Percentiles rank a stretch among this genome's conserved stretches.
Conservation (phyloP, 2,797 vertebrate species). For the Pseudochaenichthys georgianus region DNA sequence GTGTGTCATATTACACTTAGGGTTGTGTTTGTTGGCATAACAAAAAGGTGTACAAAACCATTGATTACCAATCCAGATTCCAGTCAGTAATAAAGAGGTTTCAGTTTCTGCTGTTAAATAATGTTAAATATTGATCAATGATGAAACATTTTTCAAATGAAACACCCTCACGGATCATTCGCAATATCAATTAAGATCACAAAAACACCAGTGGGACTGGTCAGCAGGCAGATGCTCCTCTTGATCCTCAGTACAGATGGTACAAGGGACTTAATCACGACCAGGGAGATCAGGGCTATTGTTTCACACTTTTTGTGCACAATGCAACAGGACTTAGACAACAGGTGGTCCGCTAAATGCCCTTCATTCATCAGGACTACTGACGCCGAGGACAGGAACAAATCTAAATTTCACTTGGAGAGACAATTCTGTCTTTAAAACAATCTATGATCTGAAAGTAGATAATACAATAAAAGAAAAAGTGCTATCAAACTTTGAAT, state of each 20-base stretch:
- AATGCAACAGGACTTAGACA: constrained; percentile 40
- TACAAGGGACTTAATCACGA: constrained; percentile 51
- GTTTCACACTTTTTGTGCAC: constrained; percentile 54
- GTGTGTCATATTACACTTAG: constrained; percentile 36
- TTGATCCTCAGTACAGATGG: constrained; percentile 75
- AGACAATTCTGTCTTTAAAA: background rate
- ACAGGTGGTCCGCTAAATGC: constrained; percentile 68
- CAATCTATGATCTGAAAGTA: background rate
- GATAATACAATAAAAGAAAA: background rate
- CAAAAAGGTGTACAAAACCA: constrained; percentile 55
- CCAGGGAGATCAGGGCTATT: constrained; percentile 66
- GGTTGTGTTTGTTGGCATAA: constrained; percentile 54
- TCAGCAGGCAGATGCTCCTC: constrained; percentile 53
- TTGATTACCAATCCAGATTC: constrained; percentile 68
- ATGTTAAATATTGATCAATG: constrained; percentile 55
- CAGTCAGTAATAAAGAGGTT: constrained; percentile 34
- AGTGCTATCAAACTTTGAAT: background rate
- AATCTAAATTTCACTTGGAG: background rate
- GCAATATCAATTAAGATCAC: constrained; percentile 28
- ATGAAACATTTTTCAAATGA: constrained; percentile 35
- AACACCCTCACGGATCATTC: constrained; percentile 33
- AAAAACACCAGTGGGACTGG: constrained; percentile 35
- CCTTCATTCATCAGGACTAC: constrained; percentile 47
- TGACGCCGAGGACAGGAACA: constrained; percentile 14
- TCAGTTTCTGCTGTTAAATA: constrained; percentile 31